Evolutionary conservation across 2,797 vertebrate genomes (phyloP).

Genomic region (Typhlichthys eigenmanni): DNA sequence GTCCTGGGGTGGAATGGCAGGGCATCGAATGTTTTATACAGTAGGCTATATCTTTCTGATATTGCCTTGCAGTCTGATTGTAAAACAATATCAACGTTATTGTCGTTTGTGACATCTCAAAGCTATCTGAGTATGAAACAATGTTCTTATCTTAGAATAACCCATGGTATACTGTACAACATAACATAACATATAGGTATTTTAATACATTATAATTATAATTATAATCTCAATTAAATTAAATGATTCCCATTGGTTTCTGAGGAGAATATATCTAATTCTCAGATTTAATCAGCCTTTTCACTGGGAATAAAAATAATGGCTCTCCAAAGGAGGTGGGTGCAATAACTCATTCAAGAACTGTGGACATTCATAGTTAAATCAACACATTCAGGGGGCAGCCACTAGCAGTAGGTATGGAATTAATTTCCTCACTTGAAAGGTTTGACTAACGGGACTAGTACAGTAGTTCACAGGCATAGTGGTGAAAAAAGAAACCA

Average conservation of each 20-base stretch:
- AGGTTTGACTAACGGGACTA: constrained; percentile 30
- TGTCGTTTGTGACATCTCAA: no score
- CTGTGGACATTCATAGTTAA: constrained; percentile 23
- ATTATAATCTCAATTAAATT: no score
- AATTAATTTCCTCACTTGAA: constrained; percentile 59
- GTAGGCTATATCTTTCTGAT: constrained; percentile 4
- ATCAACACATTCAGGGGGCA: constrained; percentile 22
- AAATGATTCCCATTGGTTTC: no score
- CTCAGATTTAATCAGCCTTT: constrained; percentile 1
- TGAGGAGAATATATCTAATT: background rate
- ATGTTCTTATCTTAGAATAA: background rate
- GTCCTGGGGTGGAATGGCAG: constrained; percentile 19
- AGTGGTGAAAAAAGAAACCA: constrained; percentile 43
- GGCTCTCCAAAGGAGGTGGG: constrained; percentile 13
- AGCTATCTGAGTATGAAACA: background rate
- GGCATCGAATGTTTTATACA: constrained; percentile 38
- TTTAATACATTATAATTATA: background rate
- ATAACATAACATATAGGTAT: no score
- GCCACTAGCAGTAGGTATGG: constrained; percentile 21
- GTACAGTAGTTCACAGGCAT: constrained; percentile 23
- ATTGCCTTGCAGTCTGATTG: constrained; percentile 27
- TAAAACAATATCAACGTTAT: no score
- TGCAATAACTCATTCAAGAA: constrained; percentile 28
- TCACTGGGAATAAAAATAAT: constrained; percentile 15
- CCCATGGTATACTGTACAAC: no score